phyloP scores from a whole-genome alignment of 2,888 invertebrate genomes.

The Amaurobius ferox region DNA sequence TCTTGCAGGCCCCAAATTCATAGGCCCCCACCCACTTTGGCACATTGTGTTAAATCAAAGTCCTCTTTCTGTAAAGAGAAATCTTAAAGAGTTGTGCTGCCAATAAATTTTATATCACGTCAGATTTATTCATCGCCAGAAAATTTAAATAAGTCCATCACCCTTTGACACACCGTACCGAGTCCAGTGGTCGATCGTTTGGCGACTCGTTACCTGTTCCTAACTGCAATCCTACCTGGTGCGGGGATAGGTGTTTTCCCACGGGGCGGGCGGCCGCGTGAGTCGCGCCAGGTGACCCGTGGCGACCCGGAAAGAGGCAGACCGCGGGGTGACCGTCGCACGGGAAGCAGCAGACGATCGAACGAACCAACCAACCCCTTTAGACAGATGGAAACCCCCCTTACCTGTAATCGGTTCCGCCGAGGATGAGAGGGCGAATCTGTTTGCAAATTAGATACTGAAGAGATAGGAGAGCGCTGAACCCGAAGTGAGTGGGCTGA shows the following conservation, averaged over 20 bases:
- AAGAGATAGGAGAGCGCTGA: background rate
- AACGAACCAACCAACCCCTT: background rate
- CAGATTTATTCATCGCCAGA: too few relatives aligned
- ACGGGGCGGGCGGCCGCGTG: slow-evolving; percentile 29
- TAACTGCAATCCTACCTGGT: background rate
- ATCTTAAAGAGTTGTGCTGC: too few relatives aligned
- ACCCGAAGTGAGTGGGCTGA: too few relatives aligned
- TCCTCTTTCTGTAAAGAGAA: too few relatives aligned
- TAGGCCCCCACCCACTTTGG: too few relatives aligned
- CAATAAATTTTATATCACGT: too few relatives aligned
- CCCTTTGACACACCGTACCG: too few relatives aligned
- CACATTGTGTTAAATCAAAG: too few relatives aligned
- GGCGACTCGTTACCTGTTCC: background rate
- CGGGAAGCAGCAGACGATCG: slow-evolving; percentile 27
- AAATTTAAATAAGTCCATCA: too few relatives aligned
- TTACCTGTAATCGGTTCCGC: background rate
- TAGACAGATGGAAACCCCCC: background rate
- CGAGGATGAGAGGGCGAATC: background rate
- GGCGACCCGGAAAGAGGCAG: slow-evolving; percentile 62
- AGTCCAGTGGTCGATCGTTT: background rate
- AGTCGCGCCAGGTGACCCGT: slow-evolving; percentile 54
- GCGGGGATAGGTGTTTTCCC: background rate
- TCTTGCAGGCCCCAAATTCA: too few relatives aligned
- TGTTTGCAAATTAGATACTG: background rate
- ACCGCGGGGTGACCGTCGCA: slow-evolving; percentile 57